phyloP scores from a whole-genome alignment of 2,797 vertebrate genomes.

The Gymnothorax javanicus region DNA sequence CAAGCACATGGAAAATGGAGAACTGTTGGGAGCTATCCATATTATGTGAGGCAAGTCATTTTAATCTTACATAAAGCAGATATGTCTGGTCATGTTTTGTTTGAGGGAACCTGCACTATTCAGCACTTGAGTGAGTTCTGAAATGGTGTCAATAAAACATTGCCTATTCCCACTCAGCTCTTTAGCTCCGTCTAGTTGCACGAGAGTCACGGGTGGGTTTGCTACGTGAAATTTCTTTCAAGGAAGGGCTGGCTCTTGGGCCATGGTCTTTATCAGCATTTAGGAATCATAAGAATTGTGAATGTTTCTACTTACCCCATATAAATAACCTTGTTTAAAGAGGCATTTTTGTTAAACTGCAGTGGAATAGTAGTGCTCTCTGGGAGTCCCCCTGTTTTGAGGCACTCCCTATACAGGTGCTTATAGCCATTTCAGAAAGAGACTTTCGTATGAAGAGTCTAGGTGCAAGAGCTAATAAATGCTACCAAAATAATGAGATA shows the following conservation, averaged over 20 bases:
- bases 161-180: not conserved
- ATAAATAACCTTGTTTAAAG: not conserved
- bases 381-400: not conserved
- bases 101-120: not conserved
- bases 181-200: not conserved
- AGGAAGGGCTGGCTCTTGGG: constrained; percentile 35
- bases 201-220: not conserved
- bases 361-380: not conserved
- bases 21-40: not conserved
- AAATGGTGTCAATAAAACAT: not conserved
- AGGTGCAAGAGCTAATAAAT: no score
- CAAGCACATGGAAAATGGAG: not conserved
- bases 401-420: not conserved
- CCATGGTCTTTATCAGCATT: constrained; percentile 36
- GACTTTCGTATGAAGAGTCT: not conserved
- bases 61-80: not conserved
- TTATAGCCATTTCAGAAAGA: not conserved
- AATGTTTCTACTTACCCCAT: not conserved
- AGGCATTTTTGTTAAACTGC: not conserved
- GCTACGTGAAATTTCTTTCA: constrained; percentile 11
- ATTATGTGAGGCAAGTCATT: not conserved
- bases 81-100: not conserved
- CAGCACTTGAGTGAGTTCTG: not conserved
- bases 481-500: no score
- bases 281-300: constrained; percentile 28